Base-by-base conservation (phyloP, 2,113 vertebrate genomes). In the Andinoacara biseriatus region DNA sequence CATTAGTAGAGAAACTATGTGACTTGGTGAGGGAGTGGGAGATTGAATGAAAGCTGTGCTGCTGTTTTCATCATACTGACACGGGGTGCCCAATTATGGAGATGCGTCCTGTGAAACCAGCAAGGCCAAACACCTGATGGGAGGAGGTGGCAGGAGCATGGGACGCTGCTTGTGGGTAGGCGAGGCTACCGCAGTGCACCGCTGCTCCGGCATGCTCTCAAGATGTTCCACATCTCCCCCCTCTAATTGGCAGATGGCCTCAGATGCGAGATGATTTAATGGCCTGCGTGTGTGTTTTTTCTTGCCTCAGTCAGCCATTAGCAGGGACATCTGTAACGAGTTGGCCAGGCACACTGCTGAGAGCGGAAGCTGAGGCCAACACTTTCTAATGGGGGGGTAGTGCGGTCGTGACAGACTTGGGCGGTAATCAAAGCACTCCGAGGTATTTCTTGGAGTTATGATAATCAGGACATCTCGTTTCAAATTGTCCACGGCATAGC, bases 201-300 rank as follows among this genome's bases (percentile, higher is more conserved):
- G 90, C 90, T 80, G 89, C 87, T 88, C 88, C 90, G 54, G 80
- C 81, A 57, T 67, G 86, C 89, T 88, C 92, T 92, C 90, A 94
- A 94, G 92, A 95, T 95, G 94, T 93, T 94, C 83, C 93, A 90
- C 91, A 93, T 94, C 94, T 92, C 84, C 94, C 85, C 82, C 86
- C 82, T 90, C 91, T 94, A 94, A 94, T 95, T 94, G 94, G 93
- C 94, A 93, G 92, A 94, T 93, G 94, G 94, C 91, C 93, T 94
- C 90, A 87, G 91, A 92, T 92, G 89, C 77, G 57, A 87, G 88
- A 92, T 94, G 92, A 94, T 95, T 94, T 93, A 94, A 93, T 93
- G 91, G 92, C 81, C 83, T 87, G 92, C 76, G 77, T 86, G 89
- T 92, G 91, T 90, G 81, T 91, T 86, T 93, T 92, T 93, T 89